These are phyloP conservation scores for Perca fluviatilis DNA, from an alignment of 2,113 vertebrate genomes.

Conservation along the genomic window DNA sequence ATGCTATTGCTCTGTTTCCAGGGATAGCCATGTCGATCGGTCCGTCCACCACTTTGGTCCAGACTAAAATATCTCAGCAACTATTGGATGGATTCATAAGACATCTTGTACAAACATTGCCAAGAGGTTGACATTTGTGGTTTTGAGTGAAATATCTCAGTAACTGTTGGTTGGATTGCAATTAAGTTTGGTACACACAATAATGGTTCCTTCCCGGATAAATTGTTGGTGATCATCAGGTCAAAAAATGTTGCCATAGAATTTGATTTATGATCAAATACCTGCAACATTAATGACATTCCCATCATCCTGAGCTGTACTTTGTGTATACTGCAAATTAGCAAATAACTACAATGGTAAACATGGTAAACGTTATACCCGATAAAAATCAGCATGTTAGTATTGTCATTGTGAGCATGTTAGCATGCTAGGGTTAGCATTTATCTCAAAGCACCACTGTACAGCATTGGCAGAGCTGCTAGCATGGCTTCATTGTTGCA, in stretches of 20 bases:
- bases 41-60: not conserved
- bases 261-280: not conserved
- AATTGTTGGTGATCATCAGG: not conserved
- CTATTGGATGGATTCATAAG: not conserved
- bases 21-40: not conserved
- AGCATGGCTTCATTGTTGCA: not conserved
- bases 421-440: not conserved
- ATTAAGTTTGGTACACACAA: too few species aligned
- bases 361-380: slow-evolving; percentile 7
- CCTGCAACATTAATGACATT: not conserved
- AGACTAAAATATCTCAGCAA: not conserved
- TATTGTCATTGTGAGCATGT: too few species aligned
- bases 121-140: not conserved
- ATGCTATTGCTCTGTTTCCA: not conserved
- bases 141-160: not conserved
- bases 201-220: not conserved
- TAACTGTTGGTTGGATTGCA: not conserved
- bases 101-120: not conserved
- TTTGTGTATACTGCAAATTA: not conserved
- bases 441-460: not conserved
- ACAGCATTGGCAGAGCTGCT: not conserved
- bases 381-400: not conserved
- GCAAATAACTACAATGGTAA: not conserved
- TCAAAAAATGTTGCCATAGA: too few species aligned
- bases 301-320: too few species aligned